These are phyloP conservation scores for Syritta pipiens DNA, from an alignment of 2,888 invertebrate species.

Conservation along the genomic window DNA sequence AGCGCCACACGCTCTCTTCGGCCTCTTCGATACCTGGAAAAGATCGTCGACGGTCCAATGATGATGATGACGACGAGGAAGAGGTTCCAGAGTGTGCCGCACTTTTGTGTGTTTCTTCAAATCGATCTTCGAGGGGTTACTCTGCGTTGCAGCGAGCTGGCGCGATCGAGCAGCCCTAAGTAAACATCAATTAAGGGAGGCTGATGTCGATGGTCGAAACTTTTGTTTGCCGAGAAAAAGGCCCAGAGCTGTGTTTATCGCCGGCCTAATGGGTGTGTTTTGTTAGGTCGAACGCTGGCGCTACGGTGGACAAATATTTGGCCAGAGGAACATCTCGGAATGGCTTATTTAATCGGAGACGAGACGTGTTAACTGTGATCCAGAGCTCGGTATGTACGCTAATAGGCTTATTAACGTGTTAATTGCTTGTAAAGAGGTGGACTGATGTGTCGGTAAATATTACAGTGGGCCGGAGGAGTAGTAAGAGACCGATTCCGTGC, in stretches of 20 bases:
- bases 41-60: conserved; percentile 30
- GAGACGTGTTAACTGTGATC: conserved; percentile 39
- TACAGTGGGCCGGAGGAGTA: no score
- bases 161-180: conserved; percentile 26
- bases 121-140: conserved; percentile 18
- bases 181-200: conserved; percentile 40
- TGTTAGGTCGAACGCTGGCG: conserved; percentile 24
- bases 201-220: no score
- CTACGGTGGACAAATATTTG: conserved; percentile 31
- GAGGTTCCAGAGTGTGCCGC: conserved; percentile 5
- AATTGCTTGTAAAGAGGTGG: conserved; percentile 45
- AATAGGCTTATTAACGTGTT: conserved; percentile 39
- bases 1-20: conserved; percentile 36
- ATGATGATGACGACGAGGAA: not conserved
- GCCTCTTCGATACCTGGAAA: conserved; percentile 33
- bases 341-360: conserved; percentile 41
- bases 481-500: no score
- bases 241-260: not conserved
- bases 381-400: conserved; percentile 19
- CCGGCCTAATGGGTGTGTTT: not conserved
- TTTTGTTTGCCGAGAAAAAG: not conserved
- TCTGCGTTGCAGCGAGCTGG: not conserved
- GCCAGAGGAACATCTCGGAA: not conserved
- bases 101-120: conserved; percentile 28
- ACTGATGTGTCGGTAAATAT: conserved; percentile 5